phyloP scores from a whole-genome alignment of 2,113 vertebrate genomes.

The Tetrao urogallus region DNA sequence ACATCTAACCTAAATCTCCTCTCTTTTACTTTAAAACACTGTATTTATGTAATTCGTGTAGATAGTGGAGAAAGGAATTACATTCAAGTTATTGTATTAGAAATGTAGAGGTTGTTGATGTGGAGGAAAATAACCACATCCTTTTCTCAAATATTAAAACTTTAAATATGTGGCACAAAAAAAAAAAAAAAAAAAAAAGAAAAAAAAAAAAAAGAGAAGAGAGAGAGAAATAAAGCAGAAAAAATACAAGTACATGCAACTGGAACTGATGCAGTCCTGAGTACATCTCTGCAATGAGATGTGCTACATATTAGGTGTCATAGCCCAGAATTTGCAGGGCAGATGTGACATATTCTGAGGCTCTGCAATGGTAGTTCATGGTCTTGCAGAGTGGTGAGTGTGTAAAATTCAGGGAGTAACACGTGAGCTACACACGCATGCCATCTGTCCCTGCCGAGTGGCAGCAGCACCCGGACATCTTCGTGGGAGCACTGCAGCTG shows the following conservation, averaged over 20 bases:
- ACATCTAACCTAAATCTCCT: no score
- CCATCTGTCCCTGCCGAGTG: neutral
- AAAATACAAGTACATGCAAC: neutral
- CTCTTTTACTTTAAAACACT: no score
- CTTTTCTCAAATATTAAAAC: neutral
- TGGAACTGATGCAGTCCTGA: neutral
- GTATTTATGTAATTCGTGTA: neutral
- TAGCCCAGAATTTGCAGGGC: neutral
- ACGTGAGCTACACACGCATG: neutral
- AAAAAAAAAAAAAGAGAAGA: neutral
- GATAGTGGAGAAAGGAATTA: neutral
- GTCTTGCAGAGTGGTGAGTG: neutral
- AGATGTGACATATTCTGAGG: neutral
- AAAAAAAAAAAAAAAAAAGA: neutral
- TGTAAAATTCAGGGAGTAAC: neutral
- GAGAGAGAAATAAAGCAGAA: neutral
- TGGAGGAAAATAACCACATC: constrained; percentile 1
- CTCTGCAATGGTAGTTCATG: neutral
- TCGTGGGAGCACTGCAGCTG: neutral
- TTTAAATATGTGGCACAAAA: neutral
- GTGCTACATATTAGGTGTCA: neutral
- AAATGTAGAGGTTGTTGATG: neutral
- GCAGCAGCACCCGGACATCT: neutral
- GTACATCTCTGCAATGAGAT: neutral
- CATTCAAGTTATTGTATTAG: neutral